Percentiles rank a stretch among this genome's conserved stretches.
Evolutionary conservation across 2,797 vertebrate genomes (phyloP).

Genomic region (Phrynocephalus forsythii): DNA sequence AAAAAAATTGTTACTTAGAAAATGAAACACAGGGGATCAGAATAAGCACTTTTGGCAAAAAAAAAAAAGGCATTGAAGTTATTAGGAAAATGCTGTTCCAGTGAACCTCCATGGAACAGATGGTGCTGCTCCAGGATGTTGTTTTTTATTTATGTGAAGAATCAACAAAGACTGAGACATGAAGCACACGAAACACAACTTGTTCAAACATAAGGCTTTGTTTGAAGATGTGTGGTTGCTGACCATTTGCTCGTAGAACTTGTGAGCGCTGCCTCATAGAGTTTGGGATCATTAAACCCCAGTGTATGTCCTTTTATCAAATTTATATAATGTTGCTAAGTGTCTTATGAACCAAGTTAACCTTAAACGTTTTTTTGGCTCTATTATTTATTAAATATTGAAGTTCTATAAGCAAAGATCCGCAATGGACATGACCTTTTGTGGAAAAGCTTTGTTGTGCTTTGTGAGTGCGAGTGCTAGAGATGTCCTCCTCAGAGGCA

Average conservation of each 20-base stretch:
- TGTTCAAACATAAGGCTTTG: slow-evolving; percentile 3
- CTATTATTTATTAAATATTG: background rate
- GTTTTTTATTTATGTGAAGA: background rate
- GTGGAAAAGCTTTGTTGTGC: background rate
- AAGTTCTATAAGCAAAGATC: background rate
- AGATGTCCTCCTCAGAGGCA: background rate
- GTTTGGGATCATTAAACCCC: background rate
- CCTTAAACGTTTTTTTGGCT: background rate
- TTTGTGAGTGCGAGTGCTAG: background rate
- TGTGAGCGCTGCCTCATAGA: background rate
- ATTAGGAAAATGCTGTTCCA: background rate
- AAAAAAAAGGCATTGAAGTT: background rate
- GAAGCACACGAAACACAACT: background rate
- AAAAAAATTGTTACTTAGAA: too few species aligned
- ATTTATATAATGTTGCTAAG: background rate
- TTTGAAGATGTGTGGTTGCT: slow-evolving; percentile 8
- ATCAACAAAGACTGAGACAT: slow-evolving; percentile 8
- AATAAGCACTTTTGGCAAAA: background rate
- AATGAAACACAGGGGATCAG: background rate
- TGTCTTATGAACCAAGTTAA: background rate
- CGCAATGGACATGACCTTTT: background rate
- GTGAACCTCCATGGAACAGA: background rate
- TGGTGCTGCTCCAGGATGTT: background rate
- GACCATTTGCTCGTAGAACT: background rate
- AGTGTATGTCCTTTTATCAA: background rate